A percentile compares a stretch with the other conserved stretches of the same genome.
phyloP scores from a whole-genome alignment of 2,113 vertebrate genomes.

The Ceyx melanurus region DNA sequence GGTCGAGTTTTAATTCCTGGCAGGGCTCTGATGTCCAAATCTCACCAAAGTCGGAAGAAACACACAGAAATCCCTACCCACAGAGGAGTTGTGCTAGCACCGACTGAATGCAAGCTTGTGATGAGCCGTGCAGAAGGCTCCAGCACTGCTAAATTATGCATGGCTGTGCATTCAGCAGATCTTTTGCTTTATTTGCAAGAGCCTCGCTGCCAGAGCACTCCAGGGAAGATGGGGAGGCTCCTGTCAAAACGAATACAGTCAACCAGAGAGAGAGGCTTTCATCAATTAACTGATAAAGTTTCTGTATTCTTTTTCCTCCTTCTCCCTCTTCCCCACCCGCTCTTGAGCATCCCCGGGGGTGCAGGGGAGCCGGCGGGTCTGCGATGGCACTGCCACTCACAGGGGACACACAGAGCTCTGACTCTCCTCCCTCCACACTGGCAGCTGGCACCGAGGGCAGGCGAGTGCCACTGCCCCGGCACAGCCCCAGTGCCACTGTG shows the following conservation, averaged over 20 bases:
- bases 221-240: slow-evolving; percentile 5
- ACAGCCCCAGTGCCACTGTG: background rate
- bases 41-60: background rate
- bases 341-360: background rate
- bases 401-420: accelerated
- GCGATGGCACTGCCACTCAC: background rate
- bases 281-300: background rate
- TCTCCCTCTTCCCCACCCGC: background rate
- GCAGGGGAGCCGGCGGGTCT: accelerated
- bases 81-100: slow-evolving; percentile 13
- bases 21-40: background rate
- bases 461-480: accelerated
- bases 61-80: background rate
- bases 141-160: slow-evolving; percentile 50
- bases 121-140: background rate
- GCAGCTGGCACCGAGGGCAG: accelerated
- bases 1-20: background rate
- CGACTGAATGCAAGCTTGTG: slow-evolving; percentile 16
- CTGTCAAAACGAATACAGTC: background rate
- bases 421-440: background rate
- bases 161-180: background rate
- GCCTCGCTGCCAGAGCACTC: slow-evolving; percentile 27
- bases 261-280: background rate
- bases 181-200: background rate
- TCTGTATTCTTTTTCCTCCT: background rate